Conservation (phyloP, 1,140 invertebrate species). For the Elysia chlorotica region DNA sequence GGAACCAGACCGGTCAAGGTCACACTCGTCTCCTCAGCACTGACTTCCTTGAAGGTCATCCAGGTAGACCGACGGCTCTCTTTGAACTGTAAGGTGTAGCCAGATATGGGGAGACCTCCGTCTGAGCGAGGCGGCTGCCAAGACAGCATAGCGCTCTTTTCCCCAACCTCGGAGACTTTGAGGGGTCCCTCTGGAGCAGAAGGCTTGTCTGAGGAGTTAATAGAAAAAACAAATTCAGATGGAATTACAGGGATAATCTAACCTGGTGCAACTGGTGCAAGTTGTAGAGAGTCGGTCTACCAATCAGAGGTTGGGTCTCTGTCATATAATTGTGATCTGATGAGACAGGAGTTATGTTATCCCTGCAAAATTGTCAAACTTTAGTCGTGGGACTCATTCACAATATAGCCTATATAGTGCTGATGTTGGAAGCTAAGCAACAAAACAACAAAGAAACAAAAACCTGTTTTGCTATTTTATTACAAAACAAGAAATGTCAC, state of each 20-base stretch:
- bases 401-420: no score
- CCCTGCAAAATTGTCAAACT: no score
- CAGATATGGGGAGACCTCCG: conserved; percentile 91
- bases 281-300: no score
- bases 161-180: conserved; percentile 90
- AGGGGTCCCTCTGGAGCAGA: conserved; percentile 58
- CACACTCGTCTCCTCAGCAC: conserved; percentile 65
- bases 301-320: no score
- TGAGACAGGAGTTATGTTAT: no score
- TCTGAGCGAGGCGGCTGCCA: conserved; percentile 98
- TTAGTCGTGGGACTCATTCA: no score
- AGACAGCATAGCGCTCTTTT: conserved; percentile 87
- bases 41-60: conserved; percentile 56
- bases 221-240: background rate
- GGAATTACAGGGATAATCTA: no score
- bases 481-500: conserved; percentile 13
- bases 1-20: conserved; percentile 88
- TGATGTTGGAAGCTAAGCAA: no score
- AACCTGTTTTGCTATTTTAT: no score
- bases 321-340: no score
- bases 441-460: no score
- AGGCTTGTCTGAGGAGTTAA: conserved; percentile 36
- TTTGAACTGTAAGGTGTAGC: conserved; percentile 86
- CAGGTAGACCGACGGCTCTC: conserved; percentile 75
- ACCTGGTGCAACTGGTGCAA: no score